phyloP scores from a whole-genome alignment of 1,140 invertebrate genomes.

The Mylabris phalerata region DNA sequence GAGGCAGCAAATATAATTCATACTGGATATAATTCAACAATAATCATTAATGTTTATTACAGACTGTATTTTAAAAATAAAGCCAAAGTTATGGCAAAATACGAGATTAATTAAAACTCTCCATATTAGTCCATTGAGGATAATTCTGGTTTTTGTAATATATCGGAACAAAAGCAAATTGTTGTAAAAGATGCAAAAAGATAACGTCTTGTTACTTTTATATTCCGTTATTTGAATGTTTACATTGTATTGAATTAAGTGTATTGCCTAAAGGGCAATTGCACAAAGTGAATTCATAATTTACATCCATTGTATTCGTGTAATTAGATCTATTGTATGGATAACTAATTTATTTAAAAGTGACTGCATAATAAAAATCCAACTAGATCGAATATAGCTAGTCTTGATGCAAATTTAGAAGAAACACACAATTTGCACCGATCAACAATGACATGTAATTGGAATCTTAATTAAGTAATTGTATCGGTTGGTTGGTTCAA shows the following conservation, averaged over 20 bases:
- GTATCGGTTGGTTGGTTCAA: no score
- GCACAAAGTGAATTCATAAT: slow-evolving; percentile 14
- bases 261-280: background rate
- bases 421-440: background rate
- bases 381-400: background rate
- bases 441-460: no score
- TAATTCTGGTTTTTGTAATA: background rate
- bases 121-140: background rate
- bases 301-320: slow-evolving; percentile 1
- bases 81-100: no score
- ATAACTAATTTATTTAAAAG: slow-evolving; percentile 7
- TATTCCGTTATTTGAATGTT: background rate
- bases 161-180: background rate
- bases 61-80: no score
- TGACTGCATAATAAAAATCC: slow-evolving; percentile 9
- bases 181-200: background rate
- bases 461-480: slow-evolving; percentile 1
- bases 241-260: slow-evolving; percentile 4
- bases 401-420: slow-evolving; percentile 5
- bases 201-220: background rate
- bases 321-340: slow-evolving; percentile 9
- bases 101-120: background rate
- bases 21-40: no score
- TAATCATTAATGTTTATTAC: no score
- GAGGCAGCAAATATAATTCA: no score